Percentiles rank a stretch among this genome's conserved stretches.
phyloP scores from a whole-genome alignment of 2,113 vertebrate genomes.

The Podarcis raffonei region DNA sequence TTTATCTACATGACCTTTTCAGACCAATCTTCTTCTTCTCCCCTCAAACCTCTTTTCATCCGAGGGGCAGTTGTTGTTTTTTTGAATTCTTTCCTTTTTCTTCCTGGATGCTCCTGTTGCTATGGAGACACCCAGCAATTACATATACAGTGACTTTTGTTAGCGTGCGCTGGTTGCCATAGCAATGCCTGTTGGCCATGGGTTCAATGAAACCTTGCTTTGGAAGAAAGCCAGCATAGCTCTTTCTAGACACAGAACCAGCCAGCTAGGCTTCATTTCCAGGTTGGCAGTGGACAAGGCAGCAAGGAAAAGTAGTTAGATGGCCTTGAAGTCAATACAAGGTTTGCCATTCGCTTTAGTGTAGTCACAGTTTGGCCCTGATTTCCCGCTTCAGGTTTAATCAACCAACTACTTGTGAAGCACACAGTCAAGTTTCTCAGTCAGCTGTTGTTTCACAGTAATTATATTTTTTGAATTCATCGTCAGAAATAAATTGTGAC shows the following conservation, averaged over 20 bases:
- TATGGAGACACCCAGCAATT: conserved; percentile 79
- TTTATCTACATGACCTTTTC: conserved; percentile 55
- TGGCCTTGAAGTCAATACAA: conserved; percentile 62
- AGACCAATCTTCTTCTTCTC: conserved; percentile 13
- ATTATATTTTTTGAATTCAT: conserved; percentile 22
- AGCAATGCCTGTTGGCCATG: conserved; percentile 72
- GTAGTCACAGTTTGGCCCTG: conserved; percentile 34
- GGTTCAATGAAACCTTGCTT: conserved; percentile 71
- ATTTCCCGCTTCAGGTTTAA: conserved; percentile 25
- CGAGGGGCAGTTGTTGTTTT: conserved; percentile 57
- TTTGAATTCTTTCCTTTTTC: conserved; percentile 65
- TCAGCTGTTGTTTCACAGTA: neutral
- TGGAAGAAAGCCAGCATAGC: conserved; percentile 50
- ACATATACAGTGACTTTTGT: conserved; percentile 72
- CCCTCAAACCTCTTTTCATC: conserved; percentile 66
- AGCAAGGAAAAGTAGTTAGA: conserved; percentile 19
- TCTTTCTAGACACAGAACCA: conserved; percentile 51
- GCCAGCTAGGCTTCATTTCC: conserved; percentile 54
- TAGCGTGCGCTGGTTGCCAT: conserved; percentile 73
- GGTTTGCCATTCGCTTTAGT: conserved; percentile 53
- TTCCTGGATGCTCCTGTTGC: conserved; percentile 77
- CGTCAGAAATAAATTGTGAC: conserved; percentile 1
- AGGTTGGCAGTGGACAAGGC: conserved; percentile 54
- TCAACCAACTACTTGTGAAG: conserved; percentile 41
- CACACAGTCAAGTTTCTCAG: conserved; percentile 23